A percentile compares a stretch with the other conserved stretches of the same genome.
phyloP scores from a whole-genome alignment of 1,140 invertebrate genomes.

The Drosophila mojavensis region DNA sequence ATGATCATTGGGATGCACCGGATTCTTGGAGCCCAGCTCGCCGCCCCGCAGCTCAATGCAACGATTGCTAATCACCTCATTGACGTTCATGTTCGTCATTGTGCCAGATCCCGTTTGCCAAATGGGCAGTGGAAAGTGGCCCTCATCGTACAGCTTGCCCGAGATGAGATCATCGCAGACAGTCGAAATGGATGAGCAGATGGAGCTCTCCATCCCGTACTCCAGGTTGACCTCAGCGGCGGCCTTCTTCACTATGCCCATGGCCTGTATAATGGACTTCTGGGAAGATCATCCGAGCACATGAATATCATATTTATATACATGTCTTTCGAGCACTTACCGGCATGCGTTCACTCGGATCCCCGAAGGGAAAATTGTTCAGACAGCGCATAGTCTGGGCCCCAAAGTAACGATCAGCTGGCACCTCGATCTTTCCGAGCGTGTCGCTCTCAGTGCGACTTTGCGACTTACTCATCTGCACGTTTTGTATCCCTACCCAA shows the following conservation, averaged over 20 bases:
- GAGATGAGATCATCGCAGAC: constrained; percentile 98
- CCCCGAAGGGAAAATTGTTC: constrained; percentile 99
- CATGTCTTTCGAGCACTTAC: constrained; percentile 85
- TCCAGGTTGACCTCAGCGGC: constrained; percentile 97
- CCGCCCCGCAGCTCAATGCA: constrained; percentile 98
- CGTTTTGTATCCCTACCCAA: not conserved
- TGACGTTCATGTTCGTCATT: constrained; percentile 99
- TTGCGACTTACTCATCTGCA: not conserved
- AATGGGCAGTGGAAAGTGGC: constrained; percentile 98
- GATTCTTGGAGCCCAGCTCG: constrained; percentile 94
- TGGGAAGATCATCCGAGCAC: constrained; percentile 66
- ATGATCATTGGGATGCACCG: constrained; percentile 99
- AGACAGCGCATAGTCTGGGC: constrained; percentile 97
- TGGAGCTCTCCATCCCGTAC: constrained; percentile 94
- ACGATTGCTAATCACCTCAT: constrained; percentile 97
- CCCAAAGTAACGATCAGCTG: constrained; percentile 97
- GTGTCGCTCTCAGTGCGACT: constrained; percentile 92
- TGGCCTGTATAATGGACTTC: constrained; percentile 95
- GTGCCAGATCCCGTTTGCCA: constrained; percentile 99
- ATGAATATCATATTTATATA: no score
- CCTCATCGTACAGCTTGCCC: constrained; percentile 94
- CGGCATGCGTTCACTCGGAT: constrained; percentile 95
- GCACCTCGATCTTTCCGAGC: constrained; percentile 96
- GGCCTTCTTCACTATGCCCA: constrained; percentile 98
- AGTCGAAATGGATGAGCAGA: constrained; percentile 94